phyloP scores from a whole-genome alignment of 2,113 vertebrate genomes.

The Alexandromys fortis region DNA sequence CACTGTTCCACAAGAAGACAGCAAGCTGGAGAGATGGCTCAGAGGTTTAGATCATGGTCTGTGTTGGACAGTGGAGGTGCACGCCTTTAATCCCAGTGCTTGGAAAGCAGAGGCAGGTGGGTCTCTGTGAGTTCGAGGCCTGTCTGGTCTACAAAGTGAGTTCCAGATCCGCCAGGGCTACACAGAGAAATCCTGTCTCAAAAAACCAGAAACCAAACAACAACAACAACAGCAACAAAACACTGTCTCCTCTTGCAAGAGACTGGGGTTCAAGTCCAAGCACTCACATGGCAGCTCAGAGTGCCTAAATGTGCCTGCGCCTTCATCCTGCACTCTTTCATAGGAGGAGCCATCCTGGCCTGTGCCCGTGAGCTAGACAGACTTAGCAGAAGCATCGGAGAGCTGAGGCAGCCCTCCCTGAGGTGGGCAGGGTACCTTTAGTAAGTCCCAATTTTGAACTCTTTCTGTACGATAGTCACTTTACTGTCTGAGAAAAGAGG shows the following conservation, averaged over 20 bases:
- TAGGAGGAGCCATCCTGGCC: background rate
- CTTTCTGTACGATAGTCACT: background rate
- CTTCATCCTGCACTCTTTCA: background rate
- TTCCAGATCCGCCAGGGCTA: background rate
- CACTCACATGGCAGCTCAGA: background rate
- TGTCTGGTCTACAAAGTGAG: background rate
- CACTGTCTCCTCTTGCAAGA: background rate
- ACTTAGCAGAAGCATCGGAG: rapidly evolving
- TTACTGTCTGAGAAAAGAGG: background rate
- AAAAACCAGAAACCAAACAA: background rate
- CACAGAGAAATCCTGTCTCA: background rate
- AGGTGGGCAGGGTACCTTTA: background rate
- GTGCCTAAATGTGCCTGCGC: background rate
- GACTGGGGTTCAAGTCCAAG: background rate
- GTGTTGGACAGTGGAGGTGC: background rate
- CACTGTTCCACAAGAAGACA: background rate
- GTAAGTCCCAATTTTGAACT: background rate
- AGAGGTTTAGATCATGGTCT: background rate
- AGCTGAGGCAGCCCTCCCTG: rapidly evolving
- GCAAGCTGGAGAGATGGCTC: background rate
- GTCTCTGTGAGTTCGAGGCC: background rate
- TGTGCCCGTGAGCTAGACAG: background rate
- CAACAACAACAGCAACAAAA: background rate
- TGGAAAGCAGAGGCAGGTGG: background rate
- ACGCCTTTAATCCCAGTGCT: background rate